phyloP scores from a whole-genome alignment of 2,888 invertebrate species.

The Sympetrum striolatum region DNA sequence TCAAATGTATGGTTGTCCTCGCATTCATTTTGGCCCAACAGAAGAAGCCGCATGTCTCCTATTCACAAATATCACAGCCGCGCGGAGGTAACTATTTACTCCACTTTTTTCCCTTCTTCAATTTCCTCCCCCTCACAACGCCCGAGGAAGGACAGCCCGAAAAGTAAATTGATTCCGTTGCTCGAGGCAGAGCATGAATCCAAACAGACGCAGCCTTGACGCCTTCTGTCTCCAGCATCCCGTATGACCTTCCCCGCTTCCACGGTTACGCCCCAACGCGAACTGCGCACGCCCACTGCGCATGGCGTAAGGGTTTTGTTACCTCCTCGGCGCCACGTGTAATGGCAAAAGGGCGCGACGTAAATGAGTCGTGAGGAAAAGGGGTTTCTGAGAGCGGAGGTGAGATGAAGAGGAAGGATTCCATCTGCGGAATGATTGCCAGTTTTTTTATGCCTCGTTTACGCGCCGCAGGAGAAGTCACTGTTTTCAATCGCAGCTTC shows the following conservation, averaged over 20 bases:
- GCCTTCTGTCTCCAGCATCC: conserved; percentile 32
- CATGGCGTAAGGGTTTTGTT: background rate
- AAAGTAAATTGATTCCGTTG: conserved; percentile 39
- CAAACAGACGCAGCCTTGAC: conserved; percentile 36
- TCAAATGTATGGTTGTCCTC: too few species aligned
- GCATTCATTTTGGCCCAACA: too few species aligned
- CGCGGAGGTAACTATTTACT: too few species aligned
- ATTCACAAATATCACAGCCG: too few species aligned
- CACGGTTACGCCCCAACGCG: background rate
- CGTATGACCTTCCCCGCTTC: background rate
- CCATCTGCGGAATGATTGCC: too few species aligned
- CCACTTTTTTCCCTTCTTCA: background rate
- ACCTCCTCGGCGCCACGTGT: conserved; percentile 32
- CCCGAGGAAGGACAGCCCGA: conserved; percentile 4
- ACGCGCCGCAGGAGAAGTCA: too few species aligned
- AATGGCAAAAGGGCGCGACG: background rate
- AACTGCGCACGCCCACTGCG: background rate
- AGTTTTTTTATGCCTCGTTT: too few species aligned
- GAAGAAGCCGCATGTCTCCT: too few species aligned
- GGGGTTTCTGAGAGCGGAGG: background rate
- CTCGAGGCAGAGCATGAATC: conserved; percentile 8
- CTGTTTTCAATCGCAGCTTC: too few species aligned
- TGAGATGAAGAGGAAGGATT: background rate
- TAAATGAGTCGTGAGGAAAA: conserved; percentile 4
- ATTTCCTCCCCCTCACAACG: background rate